phyloP scores from a whole-genome alignment of 1,140 invertebrate species.

The Anoplolepis gracilipes region DNA sequence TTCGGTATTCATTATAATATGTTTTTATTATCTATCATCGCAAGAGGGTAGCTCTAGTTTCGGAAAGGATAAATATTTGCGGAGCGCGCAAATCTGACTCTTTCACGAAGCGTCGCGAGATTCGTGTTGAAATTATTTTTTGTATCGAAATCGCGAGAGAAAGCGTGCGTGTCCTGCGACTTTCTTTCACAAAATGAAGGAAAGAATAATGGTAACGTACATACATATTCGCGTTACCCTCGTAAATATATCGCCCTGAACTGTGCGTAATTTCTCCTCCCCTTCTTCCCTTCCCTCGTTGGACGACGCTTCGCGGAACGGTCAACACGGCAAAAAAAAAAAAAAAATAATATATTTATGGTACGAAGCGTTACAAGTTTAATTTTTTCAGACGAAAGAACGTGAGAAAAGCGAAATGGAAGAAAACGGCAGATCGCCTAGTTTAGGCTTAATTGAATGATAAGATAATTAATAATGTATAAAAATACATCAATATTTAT shows the following conservation, averaged over 20 bases:
- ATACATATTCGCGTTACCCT: constrained; percentile 47
- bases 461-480: constrained; percentile 84
- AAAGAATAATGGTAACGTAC: background rate
- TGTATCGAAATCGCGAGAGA: constrained; percentile 78
- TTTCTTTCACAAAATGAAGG: constrained; percentile 57
- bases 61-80: constrained; percentile 64
- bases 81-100: constrained; percentile 61
- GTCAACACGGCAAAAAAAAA: constrained; percentile 71
- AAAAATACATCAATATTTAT: constrained; percentile 86
- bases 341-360: constrained; percentile 80
- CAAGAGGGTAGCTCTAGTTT: constrained; percentile 72
- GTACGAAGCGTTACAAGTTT: constrained; percentile 76
- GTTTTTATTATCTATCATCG: constrained; percentile 72
- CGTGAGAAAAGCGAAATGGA: constrained; percentile 69
- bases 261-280: constrained; percentile 64
- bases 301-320: constrained; percentile 78
- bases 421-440: constrained; percentile 74
- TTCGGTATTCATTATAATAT: constrained; percentile 65
- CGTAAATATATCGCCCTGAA: constrained; percentile 59
- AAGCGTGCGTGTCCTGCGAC: constrained; percentile 37
- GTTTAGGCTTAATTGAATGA: constrained; percentile 80
- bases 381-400: constrained; percentile 77
- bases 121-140: constrained; percentile 81
- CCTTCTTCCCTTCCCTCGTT: constrained; percentile 21
- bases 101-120: constrained; percentile 72